These are phyloP conservation scores for Zaprionus taronus DNA, from an alignment of 1,140 invertebrate genomes.

Conservation along the genomic window DNA sequence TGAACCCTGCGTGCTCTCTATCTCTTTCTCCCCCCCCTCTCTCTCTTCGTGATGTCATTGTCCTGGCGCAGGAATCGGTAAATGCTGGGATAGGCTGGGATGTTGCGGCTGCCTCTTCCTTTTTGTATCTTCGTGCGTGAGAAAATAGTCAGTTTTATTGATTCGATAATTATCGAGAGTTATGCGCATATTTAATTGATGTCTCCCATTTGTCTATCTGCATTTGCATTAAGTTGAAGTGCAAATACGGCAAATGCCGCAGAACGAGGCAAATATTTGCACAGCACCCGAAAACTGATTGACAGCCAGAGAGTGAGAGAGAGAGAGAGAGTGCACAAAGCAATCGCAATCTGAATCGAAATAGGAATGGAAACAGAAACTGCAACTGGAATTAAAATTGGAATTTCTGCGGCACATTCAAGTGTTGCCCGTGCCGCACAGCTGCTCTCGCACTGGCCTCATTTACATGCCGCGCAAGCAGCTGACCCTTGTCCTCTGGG, in stretches of 20 bases:
- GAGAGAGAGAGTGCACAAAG: background rate
- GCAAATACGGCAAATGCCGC: constrained; percentile 59
- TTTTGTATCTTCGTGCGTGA: constrained; percentile 68
- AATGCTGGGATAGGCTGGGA: constrained; percentile 20
- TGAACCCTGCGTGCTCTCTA: constrained; percentile 6
- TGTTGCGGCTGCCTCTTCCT: constrained; percentile 43
- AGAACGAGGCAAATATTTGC: constrained; percentile 71
- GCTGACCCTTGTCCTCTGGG: constrained; percentile 51
- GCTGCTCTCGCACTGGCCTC: constrained; percentile 29
- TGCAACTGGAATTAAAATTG: background rate
- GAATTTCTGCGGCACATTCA: background rate
- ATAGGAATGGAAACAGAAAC: background rate
- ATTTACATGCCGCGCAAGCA: constrained; percentile 40
- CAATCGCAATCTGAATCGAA: background rate
- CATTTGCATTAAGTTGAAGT: constrained; percentile 60
- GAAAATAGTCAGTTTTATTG: constrained; percentile 81
- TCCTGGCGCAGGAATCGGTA: constrained; percentile 27
- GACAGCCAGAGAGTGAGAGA: constrained; percentile 34
- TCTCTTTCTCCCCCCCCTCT: background rate
- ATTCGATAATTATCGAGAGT: constrained; percentile 80
- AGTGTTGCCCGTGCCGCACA: background rate
- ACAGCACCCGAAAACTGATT: constrained; percentile 65
- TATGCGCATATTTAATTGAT: constrained; percentile 80
- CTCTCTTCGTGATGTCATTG: constrained; percentile 22
- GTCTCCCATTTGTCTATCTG: constrained; percentile 34